These are phyloP conservation scores for Morone chrysops DNA, from an alignment of 2,113 vertebrate genomes.

Conservation along the genomic window DNA sequence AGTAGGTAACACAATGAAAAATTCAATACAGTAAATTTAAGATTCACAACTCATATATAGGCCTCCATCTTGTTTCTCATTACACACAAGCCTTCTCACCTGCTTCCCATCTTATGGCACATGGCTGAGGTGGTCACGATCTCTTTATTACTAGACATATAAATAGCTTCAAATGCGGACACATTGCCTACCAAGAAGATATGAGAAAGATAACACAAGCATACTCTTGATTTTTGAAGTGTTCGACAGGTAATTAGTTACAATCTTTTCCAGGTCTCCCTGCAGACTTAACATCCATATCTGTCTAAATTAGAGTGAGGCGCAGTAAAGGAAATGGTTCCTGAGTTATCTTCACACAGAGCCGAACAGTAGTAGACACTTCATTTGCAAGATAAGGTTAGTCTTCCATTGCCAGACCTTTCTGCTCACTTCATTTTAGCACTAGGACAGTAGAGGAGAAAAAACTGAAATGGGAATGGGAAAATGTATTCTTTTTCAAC, in stretches of 20 bases:
- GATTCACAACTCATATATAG: neutral
- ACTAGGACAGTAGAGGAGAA: conserved; percentile 14
- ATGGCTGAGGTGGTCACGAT: neutral
- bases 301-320: conserved; percentile 47
- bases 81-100: neutral
- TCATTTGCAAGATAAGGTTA: conserved; percentile 62
- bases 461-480: conserved; percentile 28
- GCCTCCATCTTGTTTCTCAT: neutral
- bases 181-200: neutral
- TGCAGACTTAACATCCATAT: conserved; percentile 15
- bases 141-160: neutral
- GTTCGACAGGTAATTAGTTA: conserved; percentile 52
- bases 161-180: neutral
- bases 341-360: conserved; percentile 40
- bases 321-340: conserved; percentile 35
- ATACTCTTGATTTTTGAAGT: conserved; percentile 35
- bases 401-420: conserved; percentile 29
- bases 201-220: neutral
- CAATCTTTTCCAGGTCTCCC: conserved; percentile 34
- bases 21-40: neutral
- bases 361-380: conserved; percentile 35
- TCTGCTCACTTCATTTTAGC: conserved; percentile 19
- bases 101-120: conserved; percentile 5
- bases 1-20: neutral
- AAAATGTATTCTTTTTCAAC: neutral